phyloP scores from a whole-genome alignment of 2,113 vertebrate genomes.

The Pterocles burchelli region DNA sequence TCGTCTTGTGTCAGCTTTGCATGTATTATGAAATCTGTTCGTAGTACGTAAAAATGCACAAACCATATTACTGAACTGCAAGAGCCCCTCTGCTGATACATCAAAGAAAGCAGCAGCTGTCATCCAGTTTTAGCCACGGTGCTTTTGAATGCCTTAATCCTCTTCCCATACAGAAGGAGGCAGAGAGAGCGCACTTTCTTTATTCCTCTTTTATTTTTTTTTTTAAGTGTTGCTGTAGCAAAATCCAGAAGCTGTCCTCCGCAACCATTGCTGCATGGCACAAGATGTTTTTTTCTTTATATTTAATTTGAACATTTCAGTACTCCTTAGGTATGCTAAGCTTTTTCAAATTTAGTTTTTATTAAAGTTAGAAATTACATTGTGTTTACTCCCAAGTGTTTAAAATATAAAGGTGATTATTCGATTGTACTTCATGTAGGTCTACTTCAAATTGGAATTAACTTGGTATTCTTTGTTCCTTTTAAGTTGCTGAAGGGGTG shows the following conservation, averaged over 20 bases:
- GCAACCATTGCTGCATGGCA: not conserved
- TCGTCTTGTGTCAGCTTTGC: not conserved
- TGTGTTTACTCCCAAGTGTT: not conserved
- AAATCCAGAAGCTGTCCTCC: not conserved
- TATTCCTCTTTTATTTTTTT: not conserved
- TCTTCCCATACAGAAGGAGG: constrained; percentile 10
- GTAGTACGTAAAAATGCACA: not conserved
- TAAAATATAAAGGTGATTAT: not conserved
- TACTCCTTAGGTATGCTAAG: not conserved
- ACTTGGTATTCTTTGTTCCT: not conserved
- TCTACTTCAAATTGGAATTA: not conserved
- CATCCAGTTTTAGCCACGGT: not conserved
- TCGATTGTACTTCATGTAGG: not conserved
- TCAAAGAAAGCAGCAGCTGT: constrained; percentile 59
- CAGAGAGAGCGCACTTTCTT: not conserved
- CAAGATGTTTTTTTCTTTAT: not conserved
- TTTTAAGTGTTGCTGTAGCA: not conserved
- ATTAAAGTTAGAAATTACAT: not conserved
- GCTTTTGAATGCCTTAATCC: constrained; percentile 42
- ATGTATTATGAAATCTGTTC: not conserved
- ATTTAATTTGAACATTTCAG: not conserved
- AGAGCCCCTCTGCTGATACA: not conserved
- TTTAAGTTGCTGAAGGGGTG: not conserved
- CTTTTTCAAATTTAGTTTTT: not conserved
- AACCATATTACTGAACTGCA: not conserved